phyloP scores from a whole-genome alignment of 2,113 vertebrate species.

The Microtus pennsylvanicus region DNA sequence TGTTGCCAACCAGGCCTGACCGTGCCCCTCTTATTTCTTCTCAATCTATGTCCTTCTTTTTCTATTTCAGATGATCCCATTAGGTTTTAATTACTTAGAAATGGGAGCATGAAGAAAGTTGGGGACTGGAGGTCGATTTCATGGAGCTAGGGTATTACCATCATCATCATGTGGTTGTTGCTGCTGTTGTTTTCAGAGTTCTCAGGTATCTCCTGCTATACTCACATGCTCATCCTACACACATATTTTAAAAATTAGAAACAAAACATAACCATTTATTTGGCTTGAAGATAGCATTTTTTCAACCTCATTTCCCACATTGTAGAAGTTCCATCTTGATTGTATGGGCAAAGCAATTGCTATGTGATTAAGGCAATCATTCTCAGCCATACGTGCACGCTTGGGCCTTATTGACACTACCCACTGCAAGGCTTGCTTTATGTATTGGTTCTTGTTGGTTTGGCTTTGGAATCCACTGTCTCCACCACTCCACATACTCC shows the following conservation, averaged over 20 bases:
- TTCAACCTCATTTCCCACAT: neutral
- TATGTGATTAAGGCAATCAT: neutral
- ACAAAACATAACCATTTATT: neutral
- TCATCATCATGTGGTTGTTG: no score
- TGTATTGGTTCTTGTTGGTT: neutral
- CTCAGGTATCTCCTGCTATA: neutral
- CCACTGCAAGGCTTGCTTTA: neutral
- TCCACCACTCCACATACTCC: neutral
- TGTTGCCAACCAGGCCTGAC: neutral
- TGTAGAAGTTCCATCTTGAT: neutral
- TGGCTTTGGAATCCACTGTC: neutral
- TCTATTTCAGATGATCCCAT: neutral
- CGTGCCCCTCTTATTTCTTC: fast-evolving
- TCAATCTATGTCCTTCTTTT: neutral
- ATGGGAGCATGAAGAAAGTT: neutral
- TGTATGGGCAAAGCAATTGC: neutral
- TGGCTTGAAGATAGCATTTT: neutral
- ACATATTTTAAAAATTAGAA: no score
- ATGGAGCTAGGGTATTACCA: fast-evolving
- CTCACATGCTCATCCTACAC: neutral
- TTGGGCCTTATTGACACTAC: neutral
- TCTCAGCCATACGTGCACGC: fast-evolving
- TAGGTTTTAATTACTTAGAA: neutral
- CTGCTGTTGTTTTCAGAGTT: neutral
- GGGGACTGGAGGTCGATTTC: neutral